Evolutionary conservation across 2,113 vertebrate genomes (phyloP).

Genomic region (Epinephelus lanceolatus): DNA sequence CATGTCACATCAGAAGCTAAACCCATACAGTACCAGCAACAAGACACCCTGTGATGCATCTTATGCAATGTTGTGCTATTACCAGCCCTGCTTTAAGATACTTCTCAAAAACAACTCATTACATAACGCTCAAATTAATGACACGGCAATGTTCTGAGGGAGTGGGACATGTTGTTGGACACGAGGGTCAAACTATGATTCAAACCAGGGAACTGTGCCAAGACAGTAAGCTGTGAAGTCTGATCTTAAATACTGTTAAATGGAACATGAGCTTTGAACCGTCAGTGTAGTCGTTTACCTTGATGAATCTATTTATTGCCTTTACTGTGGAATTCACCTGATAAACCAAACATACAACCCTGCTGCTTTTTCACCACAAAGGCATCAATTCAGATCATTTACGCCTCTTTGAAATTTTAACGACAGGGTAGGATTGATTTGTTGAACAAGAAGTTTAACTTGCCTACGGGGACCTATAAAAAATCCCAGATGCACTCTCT

Average conservation of each 20-base stretch:
- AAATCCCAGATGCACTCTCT: neutral
- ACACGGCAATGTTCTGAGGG: constrained; percentile 13
- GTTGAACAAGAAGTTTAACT: neutral
- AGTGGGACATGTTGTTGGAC: constrained; percentile 21
- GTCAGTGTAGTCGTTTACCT: neutral
- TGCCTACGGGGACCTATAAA: constrained; percentile 3
- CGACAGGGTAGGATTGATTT: neutral
- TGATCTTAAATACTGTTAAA: constrained; percentile 6
- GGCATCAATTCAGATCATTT: constrained; percentile 17
- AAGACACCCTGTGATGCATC: constrained; percentile 23
- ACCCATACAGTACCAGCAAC: neutral
- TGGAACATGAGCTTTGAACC: neutral
- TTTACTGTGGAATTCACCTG: neutral
- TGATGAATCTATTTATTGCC: constrained; percentile 11
- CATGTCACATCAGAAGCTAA: neutral
- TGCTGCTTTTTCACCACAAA: neutral
- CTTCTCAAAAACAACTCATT: constrained; percentile 52
- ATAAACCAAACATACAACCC: neutral
- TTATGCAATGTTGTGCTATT: constrained; percentile 45
- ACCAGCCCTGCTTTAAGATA: constrained; percentile 23
- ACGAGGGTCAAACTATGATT: constrained; percentile 10
- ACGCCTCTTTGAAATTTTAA: neutral
- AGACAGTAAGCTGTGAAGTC: constrained; percentile 8
- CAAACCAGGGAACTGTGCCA: constrained; percentile 11
- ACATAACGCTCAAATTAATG: constrained; percentile 44